phyloP scores from a whole-genome alignment of 64 coral and sea anemone genomes.

The Trachythela sp. region DNA sequence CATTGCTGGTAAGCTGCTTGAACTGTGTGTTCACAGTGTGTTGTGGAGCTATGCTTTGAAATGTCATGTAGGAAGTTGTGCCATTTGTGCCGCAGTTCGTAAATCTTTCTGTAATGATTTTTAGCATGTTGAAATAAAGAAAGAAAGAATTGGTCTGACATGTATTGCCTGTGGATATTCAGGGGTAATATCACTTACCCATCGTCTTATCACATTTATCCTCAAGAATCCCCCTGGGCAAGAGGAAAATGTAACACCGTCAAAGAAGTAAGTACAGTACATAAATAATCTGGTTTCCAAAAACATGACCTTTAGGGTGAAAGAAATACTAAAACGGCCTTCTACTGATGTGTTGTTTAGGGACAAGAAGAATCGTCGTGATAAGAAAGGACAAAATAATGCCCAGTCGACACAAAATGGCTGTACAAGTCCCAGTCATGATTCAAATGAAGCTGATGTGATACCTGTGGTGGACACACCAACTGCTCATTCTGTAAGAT shows the following conservation, averaged over 20 bases:
- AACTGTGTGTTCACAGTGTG: too few relatives aligned
- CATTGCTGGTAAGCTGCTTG: conserved; percentile 64
- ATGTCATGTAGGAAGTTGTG: too few relatives aligned
- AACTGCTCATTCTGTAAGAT: conserved; percentile 36
- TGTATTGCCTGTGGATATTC: conserved; percentile 88
- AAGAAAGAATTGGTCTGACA: conserved; percentile 81
- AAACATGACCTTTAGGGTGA: neutral
- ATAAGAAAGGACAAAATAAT: conserved; percentile 62
- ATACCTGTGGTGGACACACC: conserved; percentile 18
- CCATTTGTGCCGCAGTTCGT: neutral
- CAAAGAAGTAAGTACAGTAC: conserved; percentile 73
- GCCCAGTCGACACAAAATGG: conserved; percentile 60
- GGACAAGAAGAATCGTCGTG: conserved; percentile 73
- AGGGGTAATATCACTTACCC: conserved; percentile 70
- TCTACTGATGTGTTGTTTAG: too few relatives aligned
- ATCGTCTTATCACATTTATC: conserved; percentile 92
- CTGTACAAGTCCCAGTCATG: conserved; percentile 79
- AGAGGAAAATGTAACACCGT: conserved; percentile 71
- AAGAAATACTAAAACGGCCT: neutral
- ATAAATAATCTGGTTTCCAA: neutral
- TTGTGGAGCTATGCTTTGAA: too few relatives aligned
- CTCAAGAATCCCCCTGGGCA: conserved; percentile 86
- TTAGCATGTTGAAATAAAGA: conserved; percentile 69
- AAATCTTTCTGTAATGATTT: neutral
- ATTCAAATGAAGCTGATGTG: conserved; percentile 11